These are phyloP conservation scores for Magallana nippona DNA, from an alignment of 2,888 invertebrate genomes.

Conservation along the genomic window DNA sequence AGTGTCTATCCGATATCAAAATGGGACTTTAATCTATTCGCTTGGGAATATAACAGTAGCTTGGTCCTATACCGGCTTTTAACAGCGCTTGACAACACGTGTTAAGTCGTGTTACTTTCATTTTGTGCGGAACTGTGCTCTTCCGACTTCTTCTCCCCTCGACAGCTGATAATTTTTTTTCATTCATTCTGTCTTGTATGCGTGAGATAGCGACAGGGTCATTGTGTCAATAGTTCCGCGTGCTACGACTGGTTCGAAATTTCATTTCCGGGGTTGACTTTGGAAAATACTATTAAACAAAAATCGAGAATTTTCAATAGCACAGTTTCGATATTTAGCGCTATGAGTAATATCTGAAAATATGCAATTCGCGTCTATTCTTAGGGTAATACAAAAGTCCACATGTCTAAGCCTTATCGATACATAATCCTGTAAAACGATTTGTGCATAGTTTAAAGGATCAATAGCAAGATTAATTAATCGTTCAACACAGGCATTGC, in stretches of 20 bases:
- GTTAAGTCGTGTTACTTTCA: conserved; percentile 7
- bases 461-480: conserved; percentile 22
- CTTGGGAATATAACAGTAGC: not conserved
- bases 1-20: not conserved
- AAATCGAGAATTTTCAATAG: not conserved
- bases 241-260: conserved; percentile 6
- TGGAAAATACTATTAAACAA: not conserved
- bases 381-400: conserved; percentile 24
- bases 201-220: not conserved
- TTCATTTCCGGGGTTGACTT: conserved; percentile 4
- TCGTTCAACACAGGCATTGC: not conserved
- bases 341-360: conserved; percentile 10
- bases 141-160: not conserved
- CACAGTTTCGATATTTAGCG: not conserved
- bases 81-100: conserved; percentile 12
- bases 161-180: not conserved
- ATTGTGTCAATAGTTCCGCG: conserved; percentile 1
- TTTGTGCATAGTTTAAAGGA: conserved; percentile 14
- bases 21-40: not conserved
- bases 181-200: not conserved
- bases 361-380: conserved; percentile 23
- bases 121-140: conserved; percentile 15
- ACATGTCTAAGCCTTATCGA: conserved; percentile 21
- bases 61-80: not conserved
- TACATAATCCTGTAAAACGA: not conserved